Conservation (phyloP, 2,888 invertebrate genomes). For the Drosophila paramelanica region DNA sequence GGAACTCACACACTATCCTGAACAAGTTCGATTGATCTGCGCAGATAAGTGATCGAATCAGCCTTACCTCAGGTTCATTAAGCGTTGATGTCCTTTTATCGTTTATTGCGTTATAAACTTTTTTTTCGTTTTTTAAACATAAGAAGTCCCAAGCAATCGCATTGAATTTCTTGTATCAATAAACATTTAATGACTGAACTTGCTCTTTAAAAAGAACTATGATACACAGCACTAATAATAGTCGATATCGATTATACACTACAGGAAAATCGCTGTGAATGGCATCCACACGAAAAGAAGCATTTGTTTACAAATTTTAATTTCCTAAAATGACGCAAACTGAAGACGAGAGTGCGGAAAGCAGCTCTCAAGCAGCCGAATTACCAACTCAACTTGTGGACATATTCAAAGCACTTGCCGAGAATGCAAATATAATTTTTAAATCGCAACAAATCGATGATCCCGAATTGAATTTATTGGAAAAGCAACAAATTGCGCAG, state of each 20-base stretch:
- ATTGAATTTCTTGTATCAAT: no score
- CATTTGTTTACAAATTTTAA: constrained; percentile 57
- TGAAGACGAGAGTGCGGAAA: constrained; percentile 16
- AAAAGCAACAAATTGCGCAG: constrained; percentile 90
- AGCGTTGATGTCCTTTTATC: no score
- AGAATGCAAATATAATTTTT: constrained; percentile 86
- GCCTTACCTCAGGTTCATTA: no score
- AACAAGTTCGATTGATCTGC: background rate
- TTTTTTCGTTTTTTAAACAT: no score
- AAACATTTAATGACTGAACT: no score
- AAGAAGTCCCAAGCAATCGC: no score
- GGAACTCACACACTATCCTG: constrained; percentile 2
- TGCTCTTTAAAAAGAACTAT: background rate
- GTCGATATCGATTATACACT: constrained; percentile 1
- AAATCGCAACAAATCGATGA: constrained; percentile 94
- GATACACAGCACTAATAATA: background rate
- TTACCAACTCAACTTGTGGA: constrained; percentile 65
- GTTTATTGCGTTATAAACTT: no score
- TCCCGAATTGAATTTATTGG: constrained; percentile 88
- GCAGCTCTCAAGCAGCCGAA: constrained; percentile 8
- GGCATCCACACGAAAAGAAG: constrained; percentile 42
- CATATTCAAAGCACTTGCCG: constrained; percentile 77
- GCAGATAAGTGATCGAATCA: background rate
- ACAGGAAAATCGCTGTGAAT: background rate
- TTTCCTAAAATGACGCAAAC: constrained; percentile 47